Evolutionary conservation across 2,797 vertebrate genomes (phyloP), one percentile per base, ranked within the genome.

Genomic region (Otolemur crassicaudatus): DNA sequence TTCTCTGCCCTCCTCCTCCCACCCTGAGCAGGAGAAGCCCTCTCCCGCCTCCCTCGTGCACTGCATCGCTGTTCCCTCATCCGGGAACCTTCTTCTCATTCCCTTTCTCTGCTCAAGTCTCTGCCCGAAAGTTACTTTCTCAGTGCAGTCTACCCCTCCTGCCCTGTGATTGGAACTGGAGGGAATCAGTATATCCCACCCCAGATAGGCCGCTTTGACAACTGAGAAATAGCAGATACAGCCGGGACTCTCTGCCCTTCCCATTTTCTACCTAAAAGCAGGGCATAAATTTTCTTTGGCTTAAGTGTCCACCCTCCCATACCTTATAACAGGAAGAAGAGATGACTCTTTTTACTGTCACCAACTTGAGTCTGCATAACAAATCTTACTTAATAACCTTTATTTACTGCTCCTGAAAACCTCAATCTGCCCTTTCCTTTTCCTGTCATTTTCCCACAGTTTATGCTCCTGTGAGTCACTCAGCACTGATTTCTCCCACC

Each of bases 1-100:
- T 9, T 49, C 34, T 40, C 40, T 46, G 58, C 7, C 43, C 2
- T 16, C 43, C n/a, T 0, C 0, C 7, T 2, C 9, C 29, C 2
- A 34, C 19, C 37, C 23, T n/a, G 49, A 82, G 10, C 19, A 20
- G 29, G 12, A 20, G 12, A 6, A 49, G 37, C 4, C 22, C 25
- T 37, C 25, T 56, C 69, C 22, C 31, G 22, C 3, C 77, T 89
- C 27, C 27, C 9, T 72, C 70, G 88, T 80, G 14, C 25, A 16
- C 8, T 6, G 4, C 0, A 23, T 56, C 4, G 16, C 67, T 58
- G 8, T 77, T 53, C 13, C 11, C 75, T 73, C 37, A 19, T 34
- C 67, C 37, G 31, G 63, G 16, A 84, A 83, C 4, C 23, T 23
- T 60, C 37, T 65, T 84, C 77, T 88, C n/a, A 89, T 40, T 60